Percentiles rank a stretch among this genome's conserved stretches.
Conservation (phyloP, 2,888 invertebrate species). For the Pimpla rufipes region DNA sequence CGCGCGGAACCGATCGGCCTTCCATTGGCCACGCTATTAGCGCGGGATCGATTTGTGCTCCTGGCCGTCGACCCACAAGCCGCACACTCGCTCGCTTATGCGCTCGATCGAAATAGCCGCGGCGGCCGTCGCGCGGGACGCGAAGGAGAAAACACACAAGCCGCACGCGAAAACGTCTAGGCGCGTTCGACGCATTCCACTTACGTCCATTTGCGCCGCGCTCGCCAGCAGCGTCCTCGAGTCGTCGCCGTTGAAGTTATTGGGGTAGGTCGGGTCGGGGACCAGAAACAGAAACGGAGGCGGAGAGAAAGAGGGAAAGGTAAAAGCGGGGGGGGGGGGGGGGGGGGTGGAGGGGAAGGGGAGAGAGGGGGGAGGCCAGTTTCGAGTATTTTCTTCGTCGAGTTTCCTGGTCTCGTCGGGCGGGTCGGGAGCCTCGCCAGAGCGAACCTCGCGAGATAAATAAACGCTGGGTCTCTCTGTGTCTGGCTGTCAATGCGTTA, state of each 20-base stretch:
- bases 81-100: conserved; percentile 22
- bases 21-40: conserved; percentile 62
- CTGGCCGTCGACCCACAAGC: conserved; percentile 59
- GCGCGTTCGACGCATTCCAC: conserved; percentile 71
- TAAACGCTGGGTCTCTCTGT: conserved; percentile 40
- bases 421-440: too few relatives aligned
- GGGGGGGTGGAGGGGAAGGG: too few relatives aligned
- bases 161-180: conserved; percentile 65
- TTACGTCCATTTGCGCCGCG: conserved; percentile 65
- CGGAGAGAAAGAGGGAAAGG: conserved; percentile 1
- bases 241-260: conserved; percentile 47
- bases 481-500: conserved; percentile 16
- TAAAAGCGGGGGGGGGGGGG: too few relatives aligned
- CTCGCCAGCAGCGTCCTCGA: conserved; percentile 34
- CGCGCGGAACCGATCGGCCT: conserved; percentile 63
- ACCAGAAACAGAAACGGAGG: conserved; percentile 32
- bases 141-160: conserved; percentile 15
- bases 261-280: conserved; percentile 62
- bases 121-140: conserved; percentile 7
- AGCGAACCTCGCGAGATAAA: conserved; percentile 32
- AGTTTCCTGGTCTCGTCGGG: conserved; percentile 17
- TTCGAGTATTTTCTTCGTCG: conserved; percentile 22
- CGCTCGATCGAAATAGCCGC: conserved; percentile 70
- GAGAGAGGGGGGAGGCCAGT: neutral
- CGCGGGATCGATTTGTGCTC: conserved; percentile 60